phyloP scores from a whole-genome alignment of 2,888 invertebrate genomes.

The Apodemia mormo region DNA sequence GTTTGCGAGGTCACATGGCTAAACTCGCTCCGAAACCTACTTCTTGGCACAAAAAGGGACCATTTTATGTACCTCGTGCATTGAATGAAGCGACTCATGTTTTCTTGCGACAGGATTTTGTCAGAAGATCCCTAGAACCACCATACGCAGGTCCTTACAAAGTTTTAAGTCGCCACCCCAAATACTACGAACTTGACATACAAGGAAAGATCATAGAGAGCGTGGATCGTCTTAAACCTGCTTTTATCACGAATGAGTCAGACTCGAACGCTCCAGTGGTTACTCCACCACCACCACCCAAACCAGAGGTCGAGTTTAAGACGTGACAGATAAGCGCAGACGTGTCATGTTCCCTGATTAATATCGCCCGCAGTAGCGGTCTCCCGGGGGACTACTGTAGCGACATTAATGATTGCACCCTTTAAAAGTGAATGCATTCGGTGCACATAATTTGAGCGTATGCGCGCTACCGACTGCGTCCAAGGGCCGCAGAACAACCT shows the following conservation, averaged over 20 bases:
- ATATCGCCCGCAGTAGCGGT: conserved; percentile 29
- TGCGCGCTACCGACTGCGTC: too few species aligned
- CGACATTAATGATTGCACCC: not conserved
- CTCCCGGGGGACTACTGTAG: conserved; percentile 28
- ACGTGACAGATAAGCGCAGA: conserved; percentile 13
- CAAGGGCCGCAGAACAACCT: too few species aligned
- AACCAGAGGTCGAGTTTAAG: not conserved
- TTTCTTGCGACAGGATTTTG: conserved; percentile 25
- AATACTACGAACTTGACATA: conserved; percentile 22
- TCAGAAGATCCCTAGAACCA: conserved; percentile 25
- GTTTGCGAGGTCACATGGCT: conserved; percentile 23
- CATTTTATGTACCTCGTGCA: conserved; percentile 25
- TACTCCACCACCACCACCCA: not conserved
- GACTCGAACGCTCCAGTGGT: not conserved
- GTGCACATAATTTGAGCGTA: too few species aligned
- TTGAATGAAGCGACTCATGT: conserved; percentile 20
- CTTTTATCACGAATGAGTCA: conserved; percentile 17
- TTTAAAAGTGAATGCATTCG: too few species aligned
- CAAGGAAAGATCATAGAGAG: conserved; percentile 21
- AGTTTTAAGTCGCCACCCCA: conserved; percentile 20
- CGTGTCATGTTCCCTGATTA: conserved; percentile 24
- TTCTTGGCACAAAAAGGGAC: conserved; percentile 23
- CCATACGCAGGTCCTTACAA: conserved; percentile 31
- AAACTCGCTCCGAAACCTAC: conserved; percentile 24
- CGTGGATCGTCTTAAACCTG: conserved; percentile 28